Conservation (phyloP, 2,797 vertebrate genomes). For the Rhynchonycteris naso region DNA sequence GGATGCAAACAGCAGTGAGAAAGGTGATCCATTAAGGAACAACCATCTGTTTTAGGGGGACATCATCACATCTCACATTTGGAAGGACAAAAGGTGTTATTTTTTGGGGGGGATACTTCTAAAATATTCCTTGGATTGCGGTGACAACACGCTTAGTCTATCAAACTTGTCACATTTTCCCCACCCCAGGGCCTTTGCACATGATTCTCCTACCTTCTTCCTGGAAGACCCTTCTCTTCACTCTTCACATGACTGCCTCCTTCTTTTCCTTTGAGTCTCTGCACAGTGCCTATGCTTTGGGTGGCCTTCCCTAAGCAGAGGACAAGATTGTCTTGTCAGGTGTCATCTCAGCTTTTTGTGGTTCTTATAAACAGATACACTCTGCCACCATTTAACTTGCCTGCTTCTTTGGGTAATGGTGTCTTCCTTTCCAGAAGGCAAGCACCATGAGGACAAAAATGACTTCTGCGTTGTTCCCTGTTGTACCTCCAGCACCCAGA, state of each 20-base stretch:
- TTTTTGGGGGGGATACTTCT: not conserved
- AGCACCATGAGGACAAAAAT: not conserved
- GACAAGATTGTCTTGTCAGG: not conserved
- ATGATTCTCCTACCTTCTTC: not conserved
- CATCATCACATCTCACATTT: not conserved
- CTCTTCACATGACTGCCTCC: not conserved
- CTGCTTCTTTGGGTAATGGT: too few species aligned
- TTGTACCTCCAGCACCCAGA: not conserved
- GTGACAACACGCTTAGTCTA: not conserved
- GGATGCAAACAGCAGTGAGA: not conserved
- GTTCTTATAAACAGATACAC: not conserved
- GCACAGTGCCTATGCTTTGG: not conserved
- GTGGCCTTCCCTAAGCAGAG: not conserved
- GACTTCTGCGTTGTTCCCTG: not conserved
- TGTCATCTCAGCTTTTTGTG: not conserved
- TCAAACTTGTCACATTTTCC: not conserved
- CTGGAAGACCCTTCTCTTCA: not conserved
- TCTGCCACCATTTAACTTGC: not conserved
- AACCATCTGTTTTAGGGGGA: not conserved
- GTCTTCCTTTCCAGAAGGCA: not conserved
- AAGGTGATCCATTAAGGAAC: not conserved
- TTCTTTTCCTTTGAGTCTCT: not conserved
- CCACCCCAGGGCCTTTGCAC: not conserved
- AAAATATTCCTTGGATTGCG: not conserved
- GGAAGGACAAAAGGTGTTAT: not conserved